These are phyloP conservation scores for Calidris pygmaea DNA, from an alignment of 2,113 vertebrate genomes.

Conservation along the genomic window DNA sequence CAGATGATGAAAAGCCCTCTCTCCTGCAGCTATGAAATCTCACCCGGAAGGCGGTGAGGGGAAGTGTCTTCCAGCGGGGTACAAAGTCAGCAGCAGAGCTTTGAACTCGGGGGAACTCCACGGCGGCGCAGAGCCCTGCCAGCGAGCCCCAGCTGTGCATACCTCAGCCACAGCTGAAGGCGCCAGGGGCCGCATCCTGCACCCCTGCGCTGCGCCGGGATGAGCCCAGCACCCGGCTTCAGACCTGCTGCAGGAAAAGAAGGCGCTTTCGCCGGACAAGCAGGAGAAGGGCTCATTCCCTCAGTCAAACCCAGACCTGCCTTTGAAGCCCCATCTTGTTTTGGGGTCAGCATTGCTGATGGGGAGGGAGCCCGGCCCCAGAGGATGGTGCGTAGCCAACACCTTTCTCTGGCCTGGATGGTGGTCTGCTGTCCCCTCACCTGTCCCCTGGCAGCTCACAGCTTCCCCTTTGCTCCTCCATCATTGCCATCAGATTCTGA, in stretches of 20 bases:
- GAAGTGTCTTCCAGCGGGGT: constrained; percentile 49
- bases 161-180: constrained; percentile 46
- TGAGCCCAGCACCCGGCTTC: accelerated
- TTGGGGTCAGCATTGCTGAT: not conserved
- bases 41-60: constrained; percentile 34
- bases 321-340: not conserved
- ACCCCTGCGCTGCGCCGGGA: accelerated
- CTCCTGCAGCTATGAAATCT: constrained; percentile 63
- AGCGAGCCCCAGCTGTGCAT: constrained; percentile 60
- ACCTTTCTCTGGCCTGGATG: accelerated
- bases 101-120: constrained; percentile 66
- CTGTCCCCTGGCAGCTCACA: not conserved
- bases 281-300: accelerated
- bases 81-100: constrained; percentile 62
- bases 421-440: not conserved
- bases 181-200: not conserved
- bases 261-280: not conserved
- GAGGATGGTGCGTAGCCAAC: accelerated
- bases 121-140: not conserved
- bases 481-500: not conserved
- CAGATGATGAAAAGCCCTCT: constrained; percentile 30
- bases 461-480: accelerated
- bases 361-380: not conserved
- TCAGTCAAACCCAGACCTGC: accelerated
- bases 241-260: not conserved